Conservation (phyloP, 2,113 vertebrate genomes). For the Tachuris rubrigastra region DNA sequence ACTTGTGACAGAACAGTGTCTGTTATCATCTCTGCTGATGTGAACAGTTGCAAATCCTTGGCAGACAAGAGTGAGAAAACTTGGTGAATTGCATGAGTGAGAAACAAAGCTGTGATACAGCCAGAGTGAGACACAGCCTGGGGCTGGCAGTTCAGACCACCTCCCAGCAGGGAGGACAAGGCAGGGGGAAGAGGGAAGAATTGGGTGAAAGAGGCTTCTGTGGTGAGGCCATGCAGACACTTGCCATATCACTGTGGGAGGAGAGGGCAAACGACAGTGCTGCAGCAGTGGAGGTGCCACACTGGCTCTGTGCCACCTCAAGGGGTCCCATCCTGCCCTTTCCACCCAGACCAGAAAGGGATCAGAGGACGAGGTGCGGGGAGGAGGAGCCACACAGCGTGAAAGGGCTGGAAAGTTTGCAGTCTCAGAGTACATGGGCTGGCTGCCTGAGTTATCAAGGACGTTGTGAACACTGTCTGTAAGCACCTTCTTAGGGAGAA, state of each 20-base stretch:
- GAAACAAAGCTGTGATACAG: not conserved
- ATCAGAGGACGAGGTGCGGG: not conserved
- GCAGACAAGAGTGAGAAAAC: not conserved
- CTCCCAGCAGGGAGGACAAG: not conserved
- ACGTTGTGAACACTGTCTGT: not conserved
- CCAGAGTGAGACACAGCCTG: not conserved
- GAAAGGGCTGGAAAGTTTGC: not conserved
- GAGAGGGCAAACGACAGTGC: fast-evolving
- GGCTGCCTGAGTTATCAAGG: not conserved
- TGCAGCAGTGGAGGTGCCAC: fast-evolving
- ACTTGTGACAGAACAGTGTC: not conserved
- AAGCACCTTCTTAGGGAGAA: not conserved
- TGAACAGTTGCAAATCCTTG: fast-evolving
- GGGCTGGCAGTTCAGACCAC: not conserved
- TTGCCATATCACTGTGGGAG: fast-evolving
- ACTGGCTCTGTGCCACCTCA: fast-evolving
- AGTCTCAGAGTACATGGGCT: fast-evolving
- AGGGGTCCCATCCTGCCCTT: fast-evolving
- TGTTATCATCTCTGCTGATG: not conserved
- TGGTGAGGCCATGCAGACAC: fast-evolving
- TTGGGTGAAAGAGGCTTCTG: fast-evolving
- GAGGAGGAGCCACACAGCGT: not conserved
- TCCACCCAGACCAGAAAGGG: fast-evolving
- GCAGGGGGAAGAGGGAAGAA: not conserved
- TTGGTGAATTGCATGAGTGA: not conserved